Evolutionary conservation across 2,888 invertebrate genomes (phyloP), one percentile per base, ranked within the genome.

Genomic region (Drosophila stalkeri): DNA sequence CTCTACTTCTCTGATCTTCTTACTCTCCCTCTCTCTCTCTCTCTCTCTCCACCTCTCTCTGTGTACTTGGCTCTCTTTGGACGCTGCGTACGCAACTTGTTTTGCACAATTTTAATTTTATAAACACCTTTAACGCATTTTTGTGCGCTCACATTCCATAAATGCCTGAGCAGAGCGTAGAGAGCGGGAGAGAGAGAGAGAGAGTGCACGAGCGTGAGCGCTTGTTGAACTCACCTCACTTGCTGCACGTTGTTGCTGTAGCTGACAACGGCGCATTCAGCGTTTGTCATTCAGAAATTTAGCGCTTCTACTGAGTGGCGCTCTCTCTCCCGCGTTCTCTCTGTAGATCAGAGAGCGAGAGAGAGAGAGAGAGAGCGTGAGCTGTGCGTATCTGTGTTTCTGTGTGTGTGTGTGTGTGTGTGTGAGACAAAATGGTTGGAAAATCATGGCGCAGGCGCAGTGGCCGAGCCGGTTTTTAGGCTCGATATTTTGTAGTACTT

Each of bases 111-210:
- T 81, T 87, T 87, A 87, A 87, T 87, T 87, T 89, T 87, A 89
- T 87, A 87, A 87, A 89, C 86, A 87, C 86, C 86, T 87, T 87
- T 89, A 89, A 87, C 86, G 86, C 86, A 87, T 87, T 89, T 87
- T 87, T 87, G 81, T 85, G 85, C 87, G 85, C 86, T 89, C 85
- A 89, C 86, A 87, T 87, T 87, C 86, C 86, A 87, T 89, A 87
- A 89, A 87, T 87, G 81, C 86, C 89, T 74, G 55, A 74, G 70
- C 64, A 61, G 60, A 62, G 64, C 69, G 71, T 37, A 57, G 60
- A 8, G 57, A 37, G 41, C 33, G 18, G 27, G 6, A 6, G 47
- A 39, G 64, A 56, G 62, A 62, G 47, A 33, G 39, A 14, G 35
- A 49, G 39, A 27, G 54, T 14, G 47, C 18, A 72, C 35, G 61